phyloP scores from a whole-genome alignment of 2,113 vertebrate species.

The Arvicanthis niloticus region DNA sequence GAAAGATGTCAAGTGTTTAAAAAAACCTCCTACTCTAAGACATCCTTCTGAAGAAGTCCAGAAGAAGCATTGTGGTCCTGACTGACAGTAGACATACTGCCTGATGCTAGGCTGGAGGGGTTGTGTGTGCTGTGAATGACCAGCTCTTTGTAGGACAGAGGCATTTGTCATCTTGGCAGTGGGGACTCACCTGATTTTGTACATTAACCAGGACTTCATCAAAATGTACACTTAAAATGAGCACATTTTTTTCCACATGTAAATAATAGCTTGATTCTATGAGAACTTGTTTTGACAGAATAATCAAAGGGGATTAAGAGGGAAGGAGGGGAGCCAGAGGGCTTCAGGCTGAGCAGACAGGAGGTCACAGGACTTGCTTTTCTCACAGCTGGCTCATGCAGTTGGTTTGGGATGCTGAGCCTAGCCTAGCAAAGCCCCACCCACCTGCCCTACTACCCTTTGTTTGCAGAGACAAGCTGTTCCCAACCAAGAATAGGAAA shows the following conservation, averaged over 20 bases:
- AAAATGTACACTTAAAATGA: neutral
- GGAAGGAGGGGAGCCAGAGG: neutral
- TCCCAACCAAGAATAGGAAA: constrained; percentile 59
- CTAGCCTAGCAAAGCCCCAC: neutral
- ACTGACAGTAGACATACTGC: neutral
- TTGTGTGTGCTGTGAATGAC: accelerated
- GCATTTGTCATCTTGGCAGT: neutral
- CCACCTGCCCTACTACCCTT: too few relatives aligned
- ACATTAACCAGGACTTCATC: neutral
- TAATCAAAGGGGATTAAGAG: neutral
- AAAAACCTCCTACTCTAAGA: neutral
- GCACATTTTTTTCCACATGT: neutral
- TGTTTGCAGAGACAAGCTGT: constrained; percentile 50
- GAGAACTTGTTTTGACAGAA: constrained; percentile 10
- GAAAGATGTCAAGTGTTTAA: neutral
- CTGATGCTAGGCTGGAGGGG: neutral
- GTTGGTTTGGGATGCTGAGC: constrained; percentile 10
- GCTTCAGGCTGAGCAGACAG: neutral
- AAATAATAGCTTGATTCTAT: neutral
- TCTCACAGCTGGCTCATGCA: neutral
- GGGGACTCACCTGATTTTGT: neutral
- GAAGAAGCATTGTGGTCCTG: neutral
- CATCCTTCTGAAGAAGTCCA: neutral
- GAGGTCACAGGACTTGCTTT: neutral
- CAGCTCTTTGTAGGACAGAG: neutral